Percentiles rank a stretch among this genome's conserved stretches.
These are phyloP conservation scores for Formica aserva DNA, from an alignment of 2,888 invertebrate species.

Conservation along the genomic window DNA sequence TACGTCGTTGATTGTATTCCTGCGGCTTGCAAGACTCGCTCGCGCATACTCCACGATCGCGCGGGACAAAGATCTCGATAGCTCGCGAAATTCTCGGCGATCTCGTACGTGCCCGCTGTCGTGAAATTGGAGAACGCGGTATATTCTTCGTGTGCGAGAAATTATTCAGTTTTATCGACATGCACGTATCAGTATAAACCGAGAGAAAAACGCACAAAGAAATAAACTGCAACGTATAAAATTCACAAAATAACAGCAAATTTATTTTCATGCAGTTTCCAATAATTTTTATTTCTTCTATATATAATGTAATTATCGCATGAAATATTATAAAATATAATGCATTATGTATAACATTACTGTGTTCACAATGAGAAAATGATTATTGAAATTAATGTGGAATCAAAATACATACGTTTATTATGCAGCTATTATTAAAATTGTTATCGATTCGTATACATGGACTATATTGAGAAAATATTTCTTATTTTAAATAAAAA, in stretches of 20 bases:
- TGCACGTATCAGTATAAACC: neutral
- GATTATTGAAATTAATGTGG: constrained; percentile 24
- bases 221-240: constrained; percentile 9
- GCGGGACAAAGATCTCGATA: constrained; percentile 4
- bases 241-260: neutral
- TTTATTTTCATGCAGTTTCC: neutral
- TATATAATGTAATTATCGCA: neutral
- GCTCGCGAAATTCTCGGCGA: constrained; percentile 31
- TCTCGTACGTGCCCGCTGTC: constrained; percentile 29
- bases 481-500: neutral
- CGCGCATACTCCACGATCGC: neutral
- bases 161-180: constrained; percentile 36
- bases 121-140: constrained; percentile 21
- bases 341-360: neutral
- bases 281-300: neutral
- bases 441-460: neutral
- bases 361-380: constrained; percentile 7
- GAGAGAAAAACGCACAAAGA: neutral
- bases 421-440: neutral
- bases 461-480: neutral
- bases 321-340: constrained; percentile 13
- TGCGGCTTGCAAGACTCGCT: constrained; percentile 12
- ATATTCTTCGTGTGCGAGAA: constrained; percentile 29
- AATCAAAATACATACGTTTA: constrained; percentile 24
- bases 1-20: constrained; percentile 45